Evolutionary conservation across 2,888 invertebrate species (phyloP).

Genomic region (Agrotis ipsilon): DNA sequence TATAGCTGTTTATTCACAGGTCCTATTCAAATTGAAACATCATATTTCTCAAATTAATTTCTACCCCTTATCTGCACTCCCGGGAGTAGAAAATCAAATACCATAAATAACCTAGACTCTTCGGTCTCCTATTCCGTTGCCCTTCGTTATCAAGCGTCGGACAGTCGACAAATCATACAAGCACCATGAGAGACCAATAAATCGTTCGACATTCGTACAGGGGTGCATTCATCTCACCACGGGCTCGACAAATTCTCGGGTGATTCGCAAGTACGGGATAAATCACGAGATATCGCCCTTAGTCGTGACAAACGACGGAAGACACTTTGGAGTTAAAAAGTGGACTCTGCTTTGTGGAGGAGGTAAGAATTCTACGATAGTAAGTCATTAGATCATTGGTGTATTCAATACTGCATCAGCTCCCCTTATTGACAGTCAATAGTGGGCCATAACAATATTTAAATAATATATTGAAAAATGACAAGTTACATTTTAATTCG

Average conservation of each 20-base stretch:
- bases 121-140: slow-evolving; percentile 54
- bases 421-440: not conserved
- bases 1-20: not conserved
- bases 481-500: not conserved
- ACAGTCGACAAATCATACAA: slow-evolving; percentile 77
- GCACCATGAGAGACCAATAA: slow-evolving; percentile 75
- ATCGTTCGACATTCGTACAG: slow-evolving; percentile 77
- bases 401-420: not conserved
- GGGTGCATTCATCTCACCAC: slow-evolving; percentile 78
- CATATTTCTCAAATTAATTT: not conserved
- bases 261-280: slow-evolving; percentile 75
- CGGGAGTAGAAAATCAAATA: slow-evolving; percentile 33
- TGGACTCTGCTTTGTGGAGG: slow-evolving; percentile 30
- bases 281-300: slow-evolving; percentile 77
- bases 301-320: slow-evolving; percentile 67
- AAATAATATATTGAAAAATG: too few relatives aligned
- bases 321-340: slow-evolving; percentile 38
- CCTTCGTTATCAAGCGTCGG: slow-evolving; percentile 67
- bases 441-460: too few relatives aligned
- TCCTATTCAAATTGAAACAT: not conserved
- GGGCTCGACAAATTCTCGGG: slow-evolving; percentile 82
- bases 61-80: slow-evolving; percentile 12
- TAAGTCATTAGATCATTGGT: not conserved
- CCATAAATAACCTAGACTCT: slow-evolving; percentile 54
- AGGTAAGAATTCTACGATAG: slow-evolving; percentile 1